These are phyloP conservation scores for Malurus alboscapulatus DNA, from an alignment of 2,113 vertebrate genomes.

Conservation along the genomic window DNA sequence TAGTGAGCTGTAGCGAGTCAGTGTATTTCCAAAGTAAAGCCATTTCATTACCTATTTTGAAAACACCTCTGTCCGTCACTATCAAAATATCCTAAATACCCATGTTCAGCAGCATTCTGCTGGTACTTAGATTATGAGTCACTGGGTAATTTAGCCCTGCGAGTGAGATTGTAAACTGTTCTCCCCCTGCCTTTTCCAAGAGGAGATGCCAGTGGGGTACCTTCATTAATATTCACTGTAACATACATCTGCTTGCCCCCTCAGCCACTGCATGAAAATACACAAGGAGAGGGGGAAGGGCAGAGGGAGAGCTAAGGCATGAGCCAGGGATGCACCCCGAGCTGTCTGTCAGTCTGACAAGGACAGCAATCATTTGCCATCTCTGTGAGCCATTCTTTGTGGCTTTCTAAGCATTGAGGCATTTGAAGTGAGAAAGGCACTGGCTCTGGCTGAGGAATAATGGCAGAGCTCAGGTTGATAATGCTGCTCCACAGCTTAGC, in stretches of 20 bases:
- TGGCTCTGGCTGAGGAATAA: not conserved
- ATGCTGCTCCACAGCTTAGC: not conserved
- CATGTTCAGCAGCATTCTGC: not conserved
- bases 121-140: conserved; percentile 48
- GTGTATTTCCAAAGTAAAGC: not conserved
- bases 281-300: conserved; percentile 36
- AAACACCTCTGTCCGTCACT: conserved; percentile 2
- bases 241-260: conserved; percentile 66
- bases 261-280: conserved; percentile 50
- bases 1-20: not conserved
- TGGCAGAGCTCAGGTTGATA: conserved; percentile 12
- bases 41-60: not conserved
- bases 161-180: conserved; percentile 30
- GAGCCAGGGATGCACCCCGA: not conserved
- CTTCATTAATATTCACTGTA: conserved; percentile 76
- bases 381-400: not conserved
- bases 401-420: not conserved
- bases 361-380: conserved; percentile 6
- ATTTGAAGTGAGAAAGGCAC: conserved; percentile 19
- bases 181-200: conserved; percentile 15
- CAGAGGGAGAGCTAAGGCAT: not conserved
- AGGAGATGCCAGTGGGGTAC: conserved; percentile 58
- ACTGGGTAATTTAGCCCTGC: conserved; percentile 42
- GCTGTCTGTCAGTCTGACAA: conserved; percentile 26
- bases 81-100: conserved; percentile 1